Conservation (phyloP, 2,888 invertebrate genomes). For the Ametastegia equiseti region DNA sequence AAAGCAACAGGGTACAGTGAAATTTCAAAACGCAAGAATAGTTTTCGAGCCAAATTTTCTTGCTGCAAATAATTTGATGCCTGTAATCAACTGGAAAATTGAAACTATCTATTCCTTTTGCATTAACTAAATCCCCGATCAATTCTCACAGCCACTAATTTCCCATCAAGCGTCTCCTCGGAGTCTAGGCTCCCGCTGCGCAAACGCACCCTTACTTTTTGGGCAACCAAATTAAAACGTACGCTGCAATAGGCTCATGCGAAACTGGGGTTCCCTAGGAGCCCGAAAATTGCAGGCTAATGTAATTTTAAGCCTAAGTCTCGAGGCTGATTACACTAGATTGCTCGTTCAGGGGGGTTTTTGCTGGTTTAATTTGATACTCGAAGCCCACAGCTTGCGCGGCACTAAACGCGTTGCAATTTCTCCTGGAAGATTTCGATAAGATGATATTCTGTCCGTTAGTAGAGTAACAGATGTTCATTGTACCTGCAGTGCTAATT, state of each 20-base stretch:
- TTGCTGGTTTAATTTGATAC: conserved; percentile 52
- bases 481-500: conserved; percentile 12
- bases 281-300: conserved; percentile 68
- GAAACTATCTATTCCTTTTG: conserved; percentile 37
- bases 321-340: conserved; percentile 67
- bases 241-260: conserved; percentile 58
- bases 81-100: conserved; percentile 17
- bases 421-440: conserved; percentile 6
- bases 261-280: conserved; percentile 57
- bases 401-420: conserved; percentile 10
- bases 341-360: conserved; percentile 67
- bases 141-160: conserved; percentile 68
- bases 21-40: not conserved
- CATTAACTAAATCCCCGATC: conserved; percentile 63
- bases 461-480: not conserved
- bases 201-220: conserved; percentile 66
- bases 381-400: conserved; percentile 10
- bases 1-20: no score
- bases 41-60: not conserved
- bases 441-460: not conserved
- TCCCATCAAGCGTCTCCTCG: conserved; percentile 59
- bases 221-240: conserved; percentile 67
- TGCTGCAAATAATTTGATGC: not conserved
- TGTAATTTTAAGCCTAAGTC: conserved; percentile 66
- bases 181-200: conserved; percentile 54